Evolutionary conservation across 2,113 vertebrate genomes (phyloP), one percentile per base, ranked within the genome.

Genomic region (Jacana jacana): DNA sequence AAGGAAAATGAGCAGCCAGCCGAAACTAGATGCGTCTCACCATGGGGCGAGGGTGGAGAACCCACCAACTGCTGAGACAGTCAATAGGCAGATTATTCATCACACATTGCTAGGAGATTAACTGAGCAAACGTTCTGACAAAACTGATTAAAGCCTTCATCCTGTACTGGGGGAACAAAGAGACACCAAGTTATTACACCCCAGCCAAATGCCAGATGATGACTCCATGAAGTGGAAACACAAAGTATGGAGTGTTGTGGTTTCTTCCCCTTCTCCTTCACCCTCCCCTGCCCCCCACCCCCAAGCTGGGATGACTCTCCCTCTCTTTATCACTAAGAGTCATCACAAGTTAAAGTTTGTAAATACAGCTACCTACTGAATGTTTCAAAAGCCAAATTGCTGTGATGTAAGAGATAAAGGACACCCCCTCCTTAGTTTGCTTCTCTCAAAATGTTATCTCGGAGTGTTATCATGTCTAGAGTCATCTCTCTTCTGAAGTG

Each of bases 31-130:
- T 95, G 96, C n/a, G 24, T 97, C 95, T 98, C 97, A 96, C 97
- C 96, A 96, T 92, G 95, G 97, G 97, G 97, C 93, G 96, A 97
- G 96, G 95, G 96, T 96, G 97, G 97, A 97, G 97, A 96, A 97
- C 92, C 95, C 86, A 63, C 95, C 96, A 93, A 98, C 97, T 97
- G 98, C 98, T 98, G 98, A 98, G 98, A 95, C 89, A 93, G 96
- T 97, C 97, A 98, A 98, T 98, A 97, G 97, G 91, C 97, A 97
- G 97, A 98, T 97, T 98, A 98, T 98, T 98, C 98, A 97, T 97
- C 97, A 94, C 96, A 94, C 97, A 96, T 93, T 97, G 97, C 97
- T 97, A 93, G 97, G 97, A 98, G 98, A 98, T 98, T 98, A 98
- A 97, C 97, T 94, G 97, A 98, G 97, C 97, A 98, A 98, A 98